phyloP scores from a whole-genome alignment of 1,140 invertebrate genomes.

The Caenorhabditis remanei region DNA sequence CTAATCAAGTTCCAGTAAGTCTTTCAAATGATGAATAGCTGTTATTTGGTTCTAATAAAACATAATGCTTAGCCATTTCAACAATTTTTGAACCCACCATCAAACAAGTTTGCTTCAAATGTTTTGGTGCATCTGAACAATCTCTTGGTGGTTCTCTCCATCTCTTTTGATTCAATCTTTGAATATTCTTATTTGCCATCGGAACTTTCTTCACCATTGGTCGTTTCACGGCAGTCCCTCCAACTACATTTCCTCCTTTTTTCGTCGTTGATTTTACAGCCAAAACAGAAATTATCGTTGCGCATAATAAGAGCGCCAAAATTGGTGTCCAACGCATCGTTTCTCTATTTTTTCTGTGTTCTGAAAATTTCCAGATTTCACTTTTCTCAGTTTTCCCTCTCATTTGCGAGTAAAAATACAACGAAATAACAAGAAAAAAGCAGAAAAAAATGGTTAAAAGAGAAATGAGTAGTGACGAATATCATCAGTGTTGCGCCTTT shows the following conservation, averaged over 20 bases:
- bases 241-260: slow-evolving; percentile 6
- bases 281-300: slow-evolving; percentile 1
- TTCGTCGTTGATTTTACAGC: slow-evolving; percentile 44
- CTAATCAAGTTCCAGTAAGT: neutral
- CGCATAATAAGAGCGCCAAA: slow-evolving; percentile 38
- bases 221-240: neutral
- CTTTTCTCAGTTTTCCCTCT: slow-evolving; percentile 8
- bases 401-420: neutral
- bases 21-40: no score
- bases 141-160: slow-evolving; percentile 64
- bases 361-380: slow-evolving; percentile 47
- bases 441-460: neutral
- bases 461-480: neutral
- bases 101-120: slow-evolving; percentile 66
- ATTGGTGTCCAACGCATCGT: slow-evolving; percentile 32
- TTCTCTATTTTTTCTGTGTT: neutral
- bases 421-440: slow-evolving; percentile 25
- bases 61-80: no score
- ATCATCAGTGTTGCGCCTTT: neutral
- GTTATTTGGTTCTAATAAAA: no score
- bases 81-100: slow-evolving; percentile 61
- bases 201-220: neutral
- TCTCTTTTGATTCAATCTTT: slow-evolving; percentile 17
- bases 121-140: slow-evolving; percentile 74
- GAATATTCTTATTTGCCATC: neutral